Evolutionary conservation across 1,140 invertebrate species (phyloP).

Genomic region (Octopus sinensis): DNA sequence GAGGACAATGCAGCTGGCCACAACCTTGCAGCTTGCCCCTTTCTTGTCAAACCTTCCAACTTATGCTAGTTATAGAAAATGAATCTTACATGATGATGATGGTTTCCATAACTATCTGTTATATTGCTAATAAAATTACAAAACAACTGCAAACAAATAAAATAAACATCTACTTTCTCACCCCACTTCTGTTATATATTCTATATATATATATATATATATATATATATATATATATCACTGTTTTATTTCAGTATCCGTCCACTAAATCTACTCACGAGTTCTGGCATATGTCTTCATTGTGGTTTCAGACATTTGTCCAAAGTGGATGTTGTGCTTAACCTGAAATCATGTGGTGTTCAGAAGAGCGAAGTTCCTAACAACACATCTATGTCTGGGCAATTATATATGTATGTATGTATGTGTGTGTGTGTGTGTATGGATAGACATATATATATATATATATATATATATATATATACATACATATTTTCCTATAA

Average conservation of each 20-base stretch:
- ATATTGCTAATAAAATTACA: too few species aligned
- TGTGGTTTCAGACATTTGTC: not conserved
- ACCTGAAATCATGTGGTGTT: not conserved
- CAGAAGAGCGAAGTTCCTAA: not conserved
- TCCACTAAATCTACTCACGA: too few species aligned
- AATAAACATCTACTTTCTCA: not conserved
- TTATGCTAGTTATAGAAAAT: too few species aligned
- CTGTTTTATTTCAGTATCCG: too few species aligned
- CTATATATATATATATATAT: not conserved
- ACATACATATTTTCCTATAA: not conserved
- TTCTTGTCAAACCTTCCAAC: too few species aligned
- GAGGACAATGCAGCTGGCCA: too few species aligned
- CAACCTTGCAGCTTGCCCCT: too few species aligned
- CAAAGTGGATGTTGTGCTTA: not conserved
- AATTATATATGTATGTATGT: not conserved
- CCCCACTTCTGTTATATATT: not conserved
- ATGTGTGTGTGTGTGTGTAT: not conserved
- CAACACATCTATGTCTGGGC: not conserved
- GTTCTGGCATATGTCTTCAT: not conserved
- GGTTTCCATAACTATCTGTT: too few species aligned
- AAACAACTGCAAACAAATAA: not conserved
- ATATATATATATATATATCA: too few species aligned
- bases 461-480: not conserved
- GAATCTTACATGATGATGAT: too few species aligned
- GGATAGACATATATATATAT: not conserved